A percentile compares a stretch with the other conserved stretches of the same genome.
These are phyloP conservation scores for Procavia capensis DNA, from an alignment of 2,113 vertebrate species.

Conservation along the genomic window DNA sequence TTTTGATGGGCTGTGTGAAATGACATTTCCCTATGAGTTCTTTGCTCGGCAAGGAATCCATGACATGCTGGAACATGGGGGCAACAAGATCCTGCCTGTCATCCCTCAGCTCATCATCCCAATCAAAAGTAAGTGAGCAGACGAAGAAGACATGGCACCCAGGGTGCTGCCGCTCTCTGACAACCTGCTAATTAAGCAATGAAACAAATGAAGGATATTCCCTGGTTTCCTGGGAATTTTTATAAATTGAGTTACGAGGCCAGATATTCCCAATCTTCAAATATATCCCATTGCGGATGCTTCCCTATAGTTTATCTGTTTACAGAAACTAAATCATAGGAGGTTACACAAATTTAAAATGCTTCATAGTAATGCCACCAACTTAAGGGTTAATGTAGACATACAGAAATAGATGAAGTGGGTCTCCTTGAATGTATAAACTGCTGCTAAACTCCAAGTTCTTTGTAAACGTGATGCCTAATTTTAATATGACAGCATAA, in stretches of 20 bases:
- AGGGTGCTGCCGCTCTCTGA: conserved; percentile 9
- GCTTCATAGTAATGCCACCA: too few relatives aligned
- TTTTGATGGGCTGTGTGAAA: conserved; percentile 96
- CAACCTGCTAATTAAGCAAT: conserved; percentile 72
- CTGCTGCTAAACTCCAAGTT: neutral
- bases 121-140: conserved; percentile 93
- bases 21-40: conserved; percentile 94
- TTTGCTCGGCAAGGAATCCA: conserved; percentile 96
- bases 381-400: neutral
- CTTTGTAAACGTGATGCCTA: neutral
- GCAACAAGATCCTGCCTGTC: conserved; percentile 94
- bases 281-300: neutral
- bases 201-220: conserved; percentile 32
- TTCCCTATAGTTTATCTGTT: neutral
- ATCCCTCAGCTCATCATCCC: conserved; percentile 96
- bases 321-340: neutral
- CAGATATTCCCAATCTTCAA: neutral
- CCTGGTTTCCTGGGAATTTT: neutral
- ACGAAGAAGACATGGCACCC: neutral
- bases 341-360: neutral
- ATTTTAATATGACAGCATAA: neutral
- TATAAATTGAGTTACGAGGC: neutral
- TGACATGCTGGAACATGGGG: conserved; percentile 96
- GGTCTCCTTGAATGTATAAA: neutral
- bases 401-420: neutral